Base-by-base conservation (phyloP, 1,140 invertebrate genomes). In the Drosophila neocordata region DNA sequence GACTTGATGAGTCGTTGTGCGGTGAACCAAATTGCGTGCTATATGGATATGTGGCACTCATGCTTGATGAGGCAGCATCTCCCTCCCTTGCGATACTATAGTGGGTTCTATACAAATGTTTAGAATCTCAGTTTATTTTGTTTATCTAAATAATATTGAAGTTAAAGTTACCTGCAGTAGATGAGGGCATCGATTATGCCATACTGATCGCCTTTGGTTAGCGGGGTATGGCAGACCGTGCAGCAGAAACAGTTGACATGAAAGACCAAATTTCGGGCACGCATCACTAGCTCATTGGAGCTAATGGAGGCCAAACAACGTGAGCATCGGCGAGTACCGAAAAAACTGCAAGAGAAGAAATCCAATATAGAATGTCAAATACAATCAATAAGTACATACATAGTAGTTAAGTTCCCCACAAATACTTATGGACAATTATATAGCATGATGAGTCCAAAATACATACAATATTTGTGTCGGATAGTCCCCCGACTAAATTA, bases 201-300 rank as follows among this genome's bases (percentile, higher is more conserved):
- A 92, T 98, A 99, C 77, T 98, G 97, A 91, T 99, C 98, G 13
- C 98, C 96, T 91, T 97, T 97, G 44, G 95, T 97, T 51, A 97
- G 93, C 2, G 95, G 94, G 12, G 95, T 93, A 90, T 95, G 95
- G 93, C 98, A 99, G n/a, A 96, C 95, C 12, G 96, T 95, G 92
- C 98, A 99, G 5, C 95, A 96, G 93, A 99, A 99, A 92, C 98
- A 99, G 79, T 96, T 95, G 37, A 98, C 95, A 93, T 99, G 98
- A 93, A 98, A 99, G 59, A 99, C 97, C 74, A 97, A 94, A 76
- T 98, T 97, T 12, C 97, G 93, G 3, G 97, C 97, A 62, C 97
- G 92, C 98, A 99, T 99, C 87, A 99, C 98, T 82, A 99, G 92
- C 92, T 99, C 98, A 59, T 97, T 96, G 35, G 97, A 95, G n/a